phyloP scores from a whole-genome alignment of 2,888 invertebrate genomes.

The Polydrusus cervinus region DNA sequence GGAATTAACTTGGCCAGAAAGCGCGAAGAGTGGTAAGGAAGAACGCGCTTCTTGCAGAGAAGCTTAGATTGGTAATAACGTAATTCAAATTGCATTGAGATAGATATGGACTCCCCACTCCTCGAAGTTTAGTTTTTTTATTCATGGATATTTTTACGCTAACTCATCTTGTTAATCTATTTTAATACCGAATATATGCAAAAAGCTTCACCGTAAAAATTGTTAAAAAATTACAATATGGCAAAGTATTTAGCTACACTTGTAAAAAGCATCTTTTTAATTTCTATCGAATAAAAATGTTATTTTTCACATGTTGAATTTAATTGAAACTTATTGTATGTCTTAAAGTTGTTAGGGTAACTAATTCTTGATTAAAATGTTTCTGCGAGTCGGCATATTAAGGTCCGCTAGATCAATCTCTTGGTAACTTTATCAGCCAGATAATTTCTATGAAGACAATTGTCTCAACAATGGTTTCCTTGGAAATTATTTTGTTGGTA shows the following conservation, averaged over 20 bases:
- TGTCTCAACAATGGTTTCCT: too few species aligned
- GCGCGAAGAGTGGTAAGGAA: slow-evolving; percentile 48
- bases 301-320: too few species aligned
- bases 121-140: slow-evolving; percentile 11
- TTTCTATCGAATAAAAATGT: too few species aligned
- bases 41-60: slow-evolving; percentile 45
- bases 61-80: slow-evolving; percentile 57
- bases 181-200: background rate
- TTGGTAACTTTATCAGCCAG: too few species aligned
- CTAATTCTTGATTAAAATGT: too few species aligned
- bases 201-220: background rate
- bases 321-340: too few species aligned
- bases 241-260: background rate
- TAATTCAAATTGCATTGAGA: slow-evolving; percentile 61
- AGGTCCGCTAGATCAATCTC: too few species aligned
- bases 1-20: slow-evolving; percentile 43
- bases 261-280: background rate
- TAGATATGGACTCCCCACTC: slow-evolving; percentile 63
- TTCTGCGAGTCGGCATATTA: too few species aligned
- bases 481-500: too few species aligned
- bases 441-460: too few species aligned
- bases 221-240: too few species aligned
- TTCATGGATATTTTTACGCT: slow-evolving; percentile 40
- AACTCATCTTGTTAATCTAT: slow-evolving; percentile 26
- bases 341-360: too few species aligned